Percentiles rank a stretch among this genome's conserved stretches.
These are phyloP conservation scores for Natrix natrix DNA, from an alignment of 2,797 vertebrate species.

Conservation along the genomic window DNA sequence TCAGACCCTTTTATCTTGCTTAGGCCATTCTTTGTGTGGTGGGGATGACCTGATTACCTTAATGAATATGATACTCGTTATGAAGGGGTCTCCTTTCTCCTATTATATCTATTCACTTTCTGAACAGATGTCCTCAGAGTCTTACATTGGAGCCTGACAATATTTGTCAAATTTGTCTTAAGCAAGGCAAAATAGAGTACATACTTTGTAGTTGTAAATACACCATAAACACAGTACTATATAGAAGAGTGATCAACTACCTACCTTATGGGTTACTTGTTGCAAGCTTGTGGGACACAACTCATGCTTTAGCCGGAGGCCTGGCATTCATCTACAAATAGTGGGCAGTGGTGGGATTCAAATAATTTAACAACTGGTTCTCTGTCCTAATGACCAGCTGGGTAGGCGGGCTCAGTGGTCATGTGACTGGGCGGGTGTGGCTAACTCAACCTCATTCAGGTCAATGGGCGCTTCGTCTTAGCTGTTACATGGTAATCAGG, in stretches of 20 bases:
- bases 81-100: background rate
- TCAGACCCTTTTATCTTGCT: background rate
- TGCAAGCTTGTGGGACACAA: background rate
- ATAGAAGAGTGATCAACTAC: background rate
- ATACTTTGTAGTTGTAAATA: background rate
- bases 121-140: background rate
- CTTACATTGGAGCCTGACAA: background rate
- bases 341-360: no score
- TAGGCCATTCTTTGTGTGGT: background rate
- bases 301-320: background rate
- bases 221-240: background rate
- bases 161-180: background rate
- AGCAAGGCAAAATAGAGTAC: background rate
- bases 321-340: background rate
- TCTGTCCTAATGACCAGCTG: no score
- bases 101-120: background rate
- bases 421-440: no score
- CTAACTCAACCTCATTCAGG: no score
- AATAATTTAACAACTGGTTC: no score
- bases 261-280: background rate
- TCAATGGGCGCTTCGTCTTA: no score
- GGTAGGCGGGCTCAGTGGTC: no score
- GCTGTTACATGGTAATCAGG: no score
- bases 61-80: background rate
- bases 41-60: background rate